These are phyloP conservation scores for Aphis gossypii DNA, from an alignment of 1,140 invertebrate species.

Conservation along the genomic window DNA sequence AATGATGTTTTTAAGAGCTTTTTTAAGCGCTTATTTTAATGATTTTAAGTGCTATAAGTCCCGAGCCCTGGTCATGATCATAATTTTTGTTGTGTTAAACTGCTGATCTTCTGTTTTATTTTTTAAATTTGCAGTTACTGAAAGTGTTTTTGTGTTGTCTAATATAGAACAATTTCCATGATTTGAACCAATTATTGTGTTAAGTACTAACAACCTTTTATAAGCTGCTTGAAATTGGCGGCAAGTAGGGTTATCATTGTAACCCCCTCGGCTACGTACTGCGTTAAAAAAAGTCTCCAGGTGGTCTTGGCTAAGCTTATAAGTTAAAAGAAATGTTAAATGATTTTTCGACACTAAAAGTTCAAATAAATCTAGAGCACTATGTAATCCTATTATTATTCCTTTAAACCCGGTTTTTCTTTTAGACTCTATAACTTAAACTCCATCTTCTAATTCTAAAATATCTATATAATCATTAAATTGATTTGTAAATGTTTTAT, in stretches of 20 bases:
- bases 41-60: neutral
- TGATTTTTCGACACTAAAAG: neutral
- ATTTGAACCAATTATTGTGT: neutral
- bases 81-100: neutral
- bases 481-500: too few species aligned
- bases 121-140: neutral
- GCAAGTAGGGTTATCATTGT: neutral
- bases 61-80: neutral
- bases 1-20: neutral
- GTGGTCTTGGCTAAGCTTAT: neutral
- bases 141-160: neutral
- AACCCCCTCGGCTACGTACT: neutral
- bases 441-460: too few species aligned
- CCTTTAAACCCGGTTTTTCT: too few species aligned
- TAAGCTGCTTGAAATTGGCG: neutral
- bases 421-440: too few species aligned
- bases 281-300: neutral
- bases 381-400: too few species aligned
- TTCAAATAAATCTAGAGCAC: too few species aligned
- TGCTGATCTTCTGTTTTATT: neutral
- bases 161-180: constrained; percentile 21
- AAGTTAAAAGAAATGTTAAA: neutral
- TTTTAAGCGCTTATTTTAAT: neutral
- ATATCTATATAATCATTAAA: too few species aligned
- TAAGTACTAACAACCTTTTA: constrained; percentile 2